Conservation (phyloP, 2,888 invertebrate genomes). For the Phyllotreta cruciferae region DNA sequence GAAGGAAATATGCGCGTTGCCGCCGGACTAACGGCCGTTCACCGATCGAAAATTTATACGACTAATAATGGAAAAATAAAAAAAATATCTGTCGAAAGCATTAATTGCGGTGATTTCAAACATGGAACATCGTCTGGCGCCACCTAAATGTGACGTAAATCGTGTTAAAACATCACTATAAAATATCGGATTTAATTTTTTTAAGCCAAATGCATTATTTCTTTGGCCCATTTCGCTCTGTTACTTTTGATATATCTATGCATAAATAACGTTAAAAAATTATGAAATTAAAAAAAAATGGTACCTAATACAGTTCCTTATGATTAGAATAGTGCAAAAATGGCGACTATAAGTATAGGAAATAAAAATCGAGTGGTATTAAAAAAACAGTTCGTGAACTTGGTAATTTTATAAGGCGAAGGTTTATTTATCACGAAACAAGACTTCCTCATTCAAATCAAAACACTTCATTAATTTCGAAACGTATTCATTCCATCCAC, state of each 20-base stretch:
- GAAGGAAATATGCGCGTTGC: background rate
- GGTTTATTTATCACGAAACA: constrained; percentile 16
- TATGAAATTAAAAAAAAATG: too few species aligned
- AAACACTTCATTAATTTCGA: constrained; percentile 21
- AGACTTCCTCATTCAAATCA: constrained; percentile 25
- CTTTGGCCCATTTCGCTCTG: too few species aligned
- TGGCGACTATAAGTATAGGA: background rate
- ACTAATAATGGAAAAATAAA: constrained; percentile 28
- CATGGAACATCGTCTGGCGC: constrained; percentile 37
- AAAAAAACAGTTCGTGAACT: background rate
- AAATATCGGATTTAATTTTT: too few species aligned
- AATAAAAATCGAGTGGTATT: constrained; percentile 1
- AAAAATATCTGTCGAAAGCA: constrained; percentile 38
- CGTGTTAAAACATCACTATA: too few species aligned
- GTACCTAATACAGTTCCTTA: too few species aligned
- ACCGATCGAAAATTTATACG: constrained; percentile 35
- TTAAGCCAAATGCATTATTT: too few species aligned
- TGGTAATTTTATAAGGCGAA: background rate
- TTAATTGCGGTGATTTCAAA: constrained; percentile 38
- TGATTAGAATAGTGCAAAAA: too few species aligned
- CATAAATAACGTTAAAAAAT: too few species aligned
- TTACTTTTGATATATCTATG: too few species aligned
- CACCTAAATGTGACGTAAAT: constrained; percentile 30
- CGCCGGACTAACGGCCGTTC: constrained; percentile 11
- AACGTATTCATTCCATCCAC: constrained; percentile 29